Evolutionary conservation across 1,140 invertebrate species (phyloP).

Genomic region (Maniola jurtina): DNA sequence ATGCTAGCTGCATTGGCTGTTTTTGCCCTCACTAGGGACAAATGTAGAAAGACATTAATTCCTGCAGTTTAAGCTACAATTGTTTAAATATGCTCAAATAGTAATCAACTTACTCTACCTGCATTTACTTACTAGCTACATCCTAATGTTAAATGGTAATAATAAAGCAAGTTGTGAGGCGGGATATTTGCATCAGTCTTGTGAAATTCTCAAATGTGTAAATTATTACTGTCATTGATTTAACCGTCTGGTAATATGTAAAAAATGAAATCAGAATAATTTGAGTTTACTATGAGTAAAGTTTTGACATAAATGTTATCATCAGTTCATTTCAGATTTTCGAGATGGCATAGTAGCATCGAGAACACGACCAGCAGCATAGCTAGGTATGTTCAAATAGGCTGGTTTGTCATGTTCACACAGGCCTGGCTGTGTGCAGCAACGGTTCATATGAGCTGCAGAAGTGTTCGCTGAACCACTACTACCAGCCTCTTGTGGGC

Average conservation of each 20-base stretch:
- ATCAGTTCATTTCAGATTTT: slow-evolving; percentile 77
- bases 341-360: slow-evolving; percentile 73
- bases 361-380: slow-evolving; percentile 65
- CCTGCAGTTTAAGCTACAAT: slow-evolving; percentile 4
- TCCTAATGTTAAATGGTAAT: slow-evolving; percentile 75
- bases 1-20: neutral
- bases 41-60: slow-evolving; percentile 10
- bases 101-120: slow-evolving; percentile 50
- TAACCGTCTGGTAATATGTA: slow-evolving; percentile 74
- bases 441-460: slow-evolving; percentile 50
- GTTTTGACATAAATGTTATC: slow-evolving; percentile 34
- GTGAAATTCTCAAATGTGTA: slow-evolving; percentile 76
- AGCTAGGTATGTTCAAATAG: slow-evolving; percentile 76
- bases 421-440: slow-evolving; percentile 70
- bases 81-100: slow-evolving; percentile 53
- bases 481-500: slow-evolving; percentile 50
- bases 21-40: neutral
- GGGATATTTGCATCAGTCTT: slow-evolving; percentile 79
- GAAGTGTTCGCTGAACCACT: slow-evolving; percentile 40
- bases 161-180: slow-evolving; percentile 79
- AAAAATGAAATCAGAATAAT: slow-evolving; percentile 58
- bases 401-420: slow-evolving; percentile 78
- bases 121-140: slow-evolving; percentile 66
- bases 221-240: slow-evolving; percentile 70
- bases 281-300: slow-evolving; percentile 35